phyloP scores from a whole-genome alignment of 2,797 vertebrate species.

The Lithobates pipiens region DNA sequence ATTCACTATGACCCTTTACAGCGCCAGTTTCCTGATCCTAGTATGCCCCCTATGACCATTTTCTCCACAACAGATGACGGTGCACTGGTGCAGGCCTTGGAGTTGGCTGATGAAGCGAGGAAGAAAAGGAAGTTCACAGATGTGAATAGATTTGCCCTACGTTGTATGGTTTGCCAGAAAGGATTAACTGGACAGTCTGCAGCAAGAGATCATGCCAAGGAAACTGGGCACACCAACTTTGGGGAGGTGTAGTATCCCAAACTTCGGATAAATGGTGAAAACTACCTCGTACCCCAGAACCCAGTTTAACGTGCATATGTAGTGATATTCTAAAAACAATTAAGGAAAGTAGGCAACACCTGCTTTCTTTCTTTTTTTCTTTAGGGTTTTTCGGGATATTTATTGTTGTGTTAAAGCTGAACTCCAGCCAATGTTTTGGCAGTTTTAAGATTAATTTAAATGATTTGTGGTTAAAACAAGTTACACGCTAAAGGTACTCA shows the following conservation, averaged over 20 bases:
- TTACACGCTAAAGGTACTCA: background rate
- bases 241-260: slow-evolving; percentile 87
- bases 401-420: background rate
- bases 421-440: background rate
- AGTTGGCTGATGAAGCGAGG: slow-evolving; percentile 93
- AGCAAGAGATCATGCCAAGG: slow-evolving; percentile 94
- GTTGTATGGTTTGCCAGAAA: slow-evolving; percentile 96
- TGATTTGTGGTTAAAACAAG: too few relatives aligned
- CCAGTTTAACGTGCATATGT: slow-evolving; percentile 17
- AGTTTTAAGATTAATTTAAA: too few relatives aligned
- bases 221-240: slow-evolving; percentile 95
- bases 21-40: slow-evolving; percentile 78
- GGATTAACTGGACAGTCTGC: slow-evolving; percentile 95
- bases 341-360: background rate
- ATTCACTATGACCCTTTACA: slow-evolving; percentile 97
- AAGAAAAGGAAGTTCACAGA: slow-evolving; percentile 95
- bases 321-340: background rate
- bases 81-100: slow-evolving; percentile 91
- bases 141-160: slow-evolving; percentile 89
- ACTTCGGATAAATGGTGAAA: slow-evolving; percentile 60
- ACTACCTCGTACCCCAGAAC: slow-evolving; percentile 73
- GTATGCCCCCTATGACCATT: slow-evolving; percentile 89
- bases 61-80: slow-evolving; percentile 90
- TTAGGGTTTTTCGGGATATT: background rate
- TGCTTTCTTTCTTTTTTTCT: background rate